A percentile compares a stretch with the other conserved stretches of the same genome.
phyloP scores from a whole-genome alignment of 2,113 vertebrate genomes.

The Hyperopisus bebe region DNA sequence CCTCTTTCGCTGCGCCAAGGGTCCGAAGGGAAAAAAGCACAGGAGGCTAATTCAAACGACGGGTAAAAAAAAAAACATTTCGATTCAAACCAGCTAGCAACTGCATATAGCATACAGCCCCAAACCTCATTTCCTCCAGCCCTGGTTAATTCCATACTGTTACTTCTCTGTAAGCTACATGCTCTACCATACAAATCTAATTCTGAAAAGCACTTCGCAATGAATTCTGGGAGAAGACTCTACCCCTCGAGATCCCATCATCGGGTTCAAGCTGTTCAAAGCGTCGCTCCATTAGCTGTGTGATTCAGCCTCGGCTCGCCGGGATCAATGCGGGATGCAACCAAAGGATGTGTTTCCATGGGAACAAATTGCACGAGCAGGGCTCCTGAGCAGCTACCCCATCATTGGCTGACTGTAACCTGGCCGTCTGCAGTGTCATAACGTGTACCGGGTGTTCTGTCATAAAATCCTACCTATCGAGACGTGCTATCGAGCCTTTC shows the following conservation, averaged over 20 bases:
- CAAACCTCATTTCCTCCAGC: neutral
- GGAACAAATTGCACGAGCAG: neutral
- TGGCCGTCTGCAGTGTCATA: neutral
- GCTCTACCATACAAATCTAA: neutral
- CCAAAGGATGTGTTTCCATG: neutral
- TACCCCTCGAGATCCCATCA: neutral
- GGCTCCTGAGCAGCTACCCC: neutral
- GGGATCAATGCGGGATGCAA: neutral
- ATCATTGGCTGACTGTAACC: neutral
- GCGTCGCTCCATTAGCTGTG: neutral
- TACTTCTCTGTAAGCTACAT: neutral
- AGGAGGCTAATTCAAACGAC: neutral
- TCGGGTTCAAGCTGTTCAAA: neutral
- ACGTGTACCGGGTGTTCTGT: no score
- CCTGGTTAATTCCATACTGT: neutral
- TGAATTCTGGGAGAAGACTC: neutral
- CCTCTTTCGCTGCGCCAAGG: neutral
- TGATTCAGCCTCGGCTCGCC: no score
- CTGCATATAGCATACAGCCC: neutral
- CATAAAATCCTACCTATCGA: no score
- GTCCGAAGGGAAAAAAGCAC: neutral
- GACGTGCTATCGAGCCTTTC: no score
- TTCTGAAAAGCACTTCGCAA: neutral
- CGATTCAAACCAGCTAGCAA: neutral
- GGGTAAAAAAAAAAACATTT: neutral